phyloP scores from a whole-genome alignment of 2,113 vertebrate species.

The Colius striatus region DNA sequence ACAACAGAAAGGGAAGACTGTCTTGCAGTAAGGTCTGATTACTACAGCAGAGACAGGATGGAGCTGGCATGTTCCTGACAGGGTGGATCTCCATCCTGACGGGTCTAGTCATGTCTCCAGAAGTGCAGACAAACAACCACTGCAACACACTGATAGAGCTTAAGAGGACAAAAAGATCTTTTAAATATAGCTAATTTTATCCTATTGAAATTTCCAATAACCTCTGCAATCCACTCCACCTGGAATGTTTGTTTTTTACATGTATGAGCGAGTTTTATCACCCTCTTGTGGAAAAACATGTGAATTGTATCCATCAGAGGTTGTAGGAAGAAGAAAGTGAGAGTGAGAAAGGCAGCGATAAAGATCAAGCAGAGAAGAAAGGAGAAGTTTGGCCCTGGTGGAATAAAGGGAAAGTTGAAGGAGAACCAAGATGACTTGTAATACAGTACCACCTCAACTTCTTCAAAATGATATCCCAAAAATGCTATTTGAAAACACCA shows the following conservation, averaged over 20 bases:
- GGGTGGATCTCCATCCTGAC: constrained; percentile 13
- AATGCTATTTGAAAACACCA: background rate
- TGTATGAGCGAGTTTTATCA: constrained; percentile 27
- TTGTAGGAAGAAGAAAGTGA: background rate
- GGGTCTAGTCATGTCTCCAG: constrained; percentile 22
- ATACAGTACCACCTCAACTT: background rate
- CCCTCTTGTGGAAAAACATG: constrained; percentile 56
- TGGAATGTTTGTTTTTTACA: background rate
- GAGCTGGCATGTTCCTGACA: background rate
- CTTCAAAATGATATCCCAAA: constrained; percentile 16
- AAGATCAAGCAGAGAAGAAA: background rate
- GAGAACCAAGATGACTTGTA: background rate
- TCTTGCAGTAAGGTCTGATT: background rate
- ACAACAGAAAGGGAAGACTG: background rate
- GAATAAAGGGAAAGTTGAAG: background rate
- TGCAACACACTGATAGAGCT: background rate
- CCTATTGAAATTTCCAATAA: background rate
- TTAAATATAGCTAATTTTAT: background rate
- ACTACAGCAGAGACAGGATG: background rate
- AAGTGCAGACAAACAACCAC: background rate
- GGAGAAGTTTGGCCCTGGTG: background rate
- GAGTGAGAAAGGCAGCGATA: background rate
- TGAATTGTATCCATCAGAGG: background rate
- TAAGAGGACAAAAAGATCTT: background rate
- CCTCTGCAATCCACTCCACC: background rate